Evolutionary conservation across 2,888 invertebrate genomes (phyloP).

Genomic region (Sceliomorpha sp.): DNA sequence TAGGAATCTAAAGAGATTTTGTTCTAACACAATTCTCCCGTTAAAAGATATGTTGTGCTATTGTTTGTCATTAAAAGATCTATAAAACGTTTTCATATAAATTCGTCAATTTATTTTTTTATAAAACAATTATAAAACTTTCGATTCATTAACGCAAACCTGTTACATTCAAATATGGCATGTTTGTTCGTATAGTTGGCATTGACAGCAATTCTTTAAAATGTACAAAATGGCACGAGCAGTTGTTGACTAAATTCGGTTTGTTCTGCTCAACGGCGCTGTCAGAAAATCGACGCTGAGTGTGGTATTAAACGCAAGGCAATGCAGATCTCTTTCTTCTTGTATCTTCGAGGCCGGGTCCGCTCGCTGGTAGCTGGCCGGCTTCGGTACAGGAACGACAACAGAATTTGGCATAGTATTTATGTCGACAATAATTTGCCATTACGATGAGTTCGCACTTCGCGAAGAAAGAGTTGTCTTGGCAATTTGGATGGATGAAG

Average conservation of each 20-base stretch:
- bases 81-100: too few relatives aligned
- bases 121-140: too few relatives aligned
- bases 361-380: slow-evolving; percentile 85
- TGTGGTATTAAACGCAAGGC: slow-evolving; percentile 42
- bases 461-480: slow-evolving; percentile 93
- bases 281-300: slow-evolving; percentile 41
- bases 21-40: too few relatives aligned
- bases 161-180: too few relatives aligned
- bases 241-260: slow-evolving; percentile 22
- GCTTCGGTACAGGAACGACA: slow-evolving; percentile 95
- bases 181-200: neutral
- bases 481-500: slow-evolving; percentile 89
- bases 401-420: slow-evolving; percentile 96
- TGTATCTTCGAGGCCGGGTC: slow-evolving; percentile 78
- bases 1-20: too few relatives aligned
- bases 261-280: slow-evolving; percentile 37
- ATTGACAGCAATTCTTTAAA: slow-evolving; percentile 22
- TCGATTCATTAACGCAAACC: too few relatives aligned
- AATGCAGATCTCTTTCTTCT: slow-evolving; percentile 64
- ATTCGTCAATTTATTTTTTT: too few relatives aligned
- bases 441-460: slow-evolving; percentile 93
- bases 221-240: slow-evolving; percentile 7
- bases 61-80: too few relatives aligned
- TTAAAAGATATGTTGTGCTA: too few relatives aligned
- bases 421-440: slow-evolving; percentile 91